Evolutionary conservation across 2,113 vertebrate genomes (phyloP).

Genomic region (Thalassoma bifasciatum): DNA sequence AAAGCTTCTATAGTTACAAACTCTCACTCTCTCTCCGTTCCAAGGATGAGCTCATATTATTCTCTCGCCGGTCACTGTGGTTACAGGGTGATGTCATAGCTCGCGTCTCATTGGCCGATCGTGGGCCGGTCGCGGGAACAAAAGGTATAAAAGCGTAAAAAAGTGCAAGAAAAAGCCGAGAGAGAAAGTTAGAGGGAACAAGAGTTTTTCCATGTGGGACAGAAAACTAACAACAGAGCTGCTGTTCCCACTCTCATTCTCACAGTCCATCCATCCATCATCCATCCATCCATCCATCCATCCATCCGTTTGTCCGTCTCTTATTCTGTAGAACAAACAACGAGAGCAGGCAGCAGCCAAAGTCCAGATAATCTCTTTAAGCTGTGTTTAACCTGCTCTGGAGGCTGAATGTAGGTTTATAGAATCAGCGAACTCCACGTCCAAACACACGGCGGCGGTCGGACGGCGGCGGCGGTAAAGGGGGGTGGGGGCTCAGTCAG

Average conservation of each 20-base stretch:
- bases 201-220: background rate
- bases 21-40: conserved; percentile 12
- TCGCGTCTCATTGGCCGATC: conserved; percentile 42
- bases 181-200: background rate
- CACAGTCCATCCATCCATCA: background rate
- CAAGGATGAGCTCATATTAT: conserved; percentile 46
- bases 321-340: conserved; percentile 38
- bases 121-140: conserved; percentile 22
- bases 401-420: conserved; percentile 8
- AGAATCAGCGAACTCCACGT: conserved; percentile 12
- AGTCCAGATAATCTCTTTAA: conserved; percentile 51
- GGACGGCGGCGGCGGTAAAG: no score
- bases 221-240: conserved; percentile 12
- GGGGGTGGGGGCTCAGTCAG: background rate
- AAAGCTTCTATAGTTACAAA: conserved; percentile 20
- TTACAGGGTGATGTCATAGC: conserved; percentile 58
- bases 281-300: background rate
- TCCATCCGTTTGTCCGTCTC: background rate
- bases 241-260: conserved; percentile 30
- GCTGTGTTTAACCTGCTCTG: conserved; percentile 51
- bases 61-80: conserved; percentile 41
- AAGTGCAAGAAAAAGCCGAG: background rate
- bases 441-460: conserved; percentile 29
- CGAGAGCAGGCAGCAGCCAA: conserved; percentile 44
- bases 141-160: background rate